A percentile compares a stretch with the other conserved stretches of the same genome.
Evolutionary conservation across 2,113 vertebrate species (phyloP).

Genomic region (Lota lota): DNA sequence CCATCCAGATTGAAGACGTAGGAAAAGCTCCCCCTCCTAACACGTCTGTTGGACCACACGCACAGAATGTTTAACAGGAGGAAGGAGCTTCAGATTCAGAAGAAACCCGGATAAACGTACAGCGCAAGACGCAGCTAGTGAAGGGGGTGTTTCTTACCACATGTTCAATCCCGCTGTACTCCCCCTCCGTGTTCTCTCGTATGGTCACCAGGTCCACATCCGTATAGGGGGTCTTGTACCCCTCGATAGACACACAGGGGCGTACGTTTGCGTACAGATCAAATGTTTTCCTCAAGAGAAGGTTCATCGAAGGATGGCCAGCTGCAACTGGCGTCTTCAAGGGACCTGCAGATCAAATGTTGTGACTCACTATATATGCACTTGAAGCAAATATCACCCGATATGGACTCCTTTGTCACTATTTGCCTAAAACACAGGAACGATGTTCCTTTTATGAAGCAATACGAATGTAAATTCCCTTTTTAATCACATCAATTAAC

Average conservation of each 20-base stretch:
- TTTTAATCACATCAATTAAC: too few species aligned
- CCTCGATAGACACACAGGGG: conserved; percentile 92
- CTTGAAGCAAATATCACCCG: too few species aligned
- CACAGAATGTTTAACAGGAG: too few species aligned
- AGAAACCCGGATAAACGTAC: too few species aligned
- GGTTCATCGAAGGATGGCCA: conserved; percentile 95
- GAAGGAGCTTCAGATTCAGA: too few species aligned
- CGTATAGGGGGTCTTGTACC: conserved; percentile 89
- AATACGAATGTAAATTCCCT: too few species aligned
- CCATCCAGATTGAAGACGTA: neutral
- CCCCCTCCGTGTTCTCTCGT: conserved; percentile 82
- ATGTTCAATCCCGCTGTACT: conserved; percentile 96
- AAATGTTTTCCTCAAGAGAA: conserved; percentile 91
- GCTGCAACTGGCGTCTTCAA: conserved; percentile 95
- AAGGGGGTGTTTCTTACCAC: conserved; percentile 67
- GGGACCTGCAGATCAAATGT: conserved; percentile 74
- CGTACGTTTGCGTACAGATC: conserved; percentile 95
- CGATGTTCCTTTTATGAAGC: too few species aligned
- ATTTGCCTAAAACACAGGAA: too few species aligned
- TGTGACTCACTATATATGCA: conserved; percentile 30
- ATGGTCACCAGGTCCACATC: conserved; percentile 88
- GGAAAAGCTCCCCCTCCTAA: too few species aligned
- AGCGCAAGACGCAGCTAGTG: too few species aligned
- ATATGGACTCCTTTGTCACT: too few species aligned
- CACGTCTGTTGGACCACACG: too few species aligned